A percentile compares a stretch with the other conserved stretches of the same genome.
Evolutionary conservation across 2,888 invertebrate genomes (phyloP).

Genomic region (Leucophenga maculata): DNA sequence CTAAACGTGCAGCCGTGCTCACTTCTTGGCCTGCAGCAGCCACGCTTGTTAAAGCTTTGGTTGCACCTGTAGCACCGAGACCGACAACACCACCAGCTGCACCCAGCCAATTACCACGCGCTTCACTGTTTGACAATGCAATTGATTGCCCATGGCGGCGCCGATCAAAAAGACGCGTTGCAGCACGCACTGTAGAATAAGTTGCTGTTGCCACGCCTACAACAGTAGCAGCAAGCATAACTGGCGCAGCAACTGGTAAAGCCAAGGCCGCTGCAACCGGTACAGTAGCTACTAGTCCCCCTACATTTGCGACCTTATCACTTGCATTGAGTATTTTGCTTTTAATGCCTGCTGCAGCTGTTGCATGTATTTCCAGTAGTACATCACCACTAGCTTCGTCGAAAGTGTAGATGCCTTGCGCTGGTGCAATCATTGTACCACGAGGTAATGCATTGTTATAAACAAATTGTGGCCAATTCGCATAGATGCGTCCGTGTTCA

Average conservation of each 20-base stretch:
- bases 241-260: conserved; percentile 48
- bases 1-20: conserved; percentile 47
- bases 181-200: conserved; percentile 55
- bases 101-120: conserved; percentile 61
- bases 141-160: conserved; percentile 57
- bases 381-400: conserved; percentile 42
- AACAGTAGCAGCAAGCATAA: conserved; percentile 48
- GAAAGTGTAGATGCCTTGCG: conserved; percentile 67
- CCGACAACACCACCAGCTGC: conserved; percentile 57
- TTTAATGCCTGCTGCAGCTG: conserved; percentile 49
- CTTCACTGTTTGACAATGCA: conserved; percentile 49
- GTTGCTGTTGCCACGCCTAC: conserved; percentile 50
- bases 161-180: conserved; percentile 49
- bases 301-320: conserved; percentile 54
- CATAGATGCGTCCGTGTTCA: conserved; percentile 70
- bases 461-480: conserved; percentile 71
- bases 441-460: conserved; percentile 70
- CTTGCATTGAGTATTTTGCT: conserved; percentile 42
- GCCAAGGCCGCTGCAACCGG: conserved; percentile 50
- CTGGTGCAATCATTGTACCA: conserved; percentile 72
- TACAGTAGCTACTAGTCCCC: conserved; percentile 52
- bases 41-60: conserved; percentile 36
- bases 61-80: conserved; percentile 56
- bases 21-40: conserved; percentile 45
- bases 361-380: conserved; percentile 48